Base-by-base conservation (phyloP, 2,888 invertebrate genomes). In the Hololepta plana region DNA sequence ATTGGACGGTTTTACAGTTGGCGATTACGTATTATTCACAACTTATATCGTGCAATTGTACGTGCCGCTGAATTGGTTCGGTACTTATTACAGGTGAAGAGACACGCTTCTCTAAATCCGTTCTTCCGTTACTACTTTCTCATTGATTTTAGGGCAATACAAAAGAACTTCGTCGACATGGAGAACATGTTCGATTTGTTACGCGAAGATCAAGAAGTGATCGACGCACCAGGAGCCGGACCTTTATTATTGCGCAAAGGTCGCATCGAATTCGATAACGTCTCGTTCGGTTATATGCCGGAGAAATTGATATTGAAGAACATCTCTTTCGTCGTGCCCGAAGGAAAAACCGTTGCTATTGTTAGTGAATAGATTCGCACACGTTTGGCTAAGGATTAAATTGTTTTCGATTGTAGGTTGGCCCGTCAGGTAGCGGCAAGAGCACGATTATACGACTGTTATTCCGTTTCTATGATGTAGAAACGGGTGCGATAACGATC, bases 151-250 rank as follows among this genome's bases (percentile, higher is more conserved):
- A 87, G 95, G 46, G 82, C 87, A 29, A 93, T 96, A 32, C 96
- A 96, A 50, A 88, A 85, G 59, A 87, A 91, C 47, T 96, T 98
- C 46, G 75, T 96, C 10, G 96, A 98, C 47, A 96, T 96, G 96
- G 96, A 98, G 55, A 96, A 96, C 53, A 95, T 98, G 96, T 90
- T 96, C 50, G 93, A 95, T 40, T 55, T 98, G 34, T 62, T 98
- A 43, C 68, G 77, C 19, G 85, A 88, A 44, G 71, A 80, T 22
- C 71, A 79, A 27, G 93, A 96, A 60, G 72, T 95, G 12, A 62
- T 71, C 3, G 91, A 96, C 56, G 70, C 72, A 0, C 69, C 76
- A 0, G 75, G 79, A 27, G 88, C 91, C 5, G 67, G 67, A 1
- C 67, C 71, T 0, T 51, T 95, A 24, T 40, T 62, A 3, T 57